phyloP scores from a whole-genome alignment of 2,797 vertebrate genomes.

The Valencia hispanica region DNA sequence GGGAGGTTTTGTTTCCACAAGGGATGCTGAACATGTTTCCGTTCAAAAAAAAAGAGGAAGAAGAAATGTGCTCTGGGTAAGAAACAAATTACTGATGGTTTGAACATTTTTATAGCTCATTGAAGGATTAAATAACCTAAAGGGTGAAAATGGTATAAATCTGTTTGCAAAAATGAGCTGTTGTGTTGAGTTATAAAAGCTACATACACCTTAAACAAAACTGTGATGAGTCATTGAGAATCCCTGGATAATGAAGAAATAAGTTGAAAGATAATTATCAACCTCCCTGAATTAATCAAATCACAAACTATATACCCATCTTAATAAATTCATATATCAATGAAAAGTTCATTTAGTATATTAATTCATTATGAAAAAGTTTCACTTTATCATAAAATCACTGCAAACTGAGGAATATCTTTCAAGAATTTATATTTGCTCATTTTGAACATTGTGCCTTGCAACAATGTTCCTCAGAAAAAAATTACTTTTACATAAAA shows the following conservation, averaged over 20 bases:
- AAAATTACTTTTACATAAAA: neutral
- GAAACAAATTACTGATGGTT: slow-evolving; percentile 40
- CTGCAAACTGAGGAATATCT: neutral
- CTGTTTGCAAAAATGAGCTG: slow-evolving; percentile 15
- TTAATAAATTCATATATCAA: neutral
- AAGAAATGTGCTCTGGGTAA: slow-evolving; percentile 33
- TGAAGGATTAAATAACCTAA: slow-evolving; percentile 58
- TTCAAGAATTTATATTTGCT: neutral
- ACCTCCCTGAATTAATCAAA: neutral
- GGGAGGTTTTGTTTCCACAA: slow-evolving; percentile 48
- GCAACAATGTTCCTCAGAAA: neutral
- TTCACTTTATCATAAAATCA: no score
- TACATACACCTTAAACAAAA: slow-evolving; percentile 5
- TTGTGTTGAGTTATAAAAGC: slow-evolving; percentile 10
- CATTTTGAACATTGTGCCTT: neutral
- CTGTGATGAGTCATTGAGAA: neutral
- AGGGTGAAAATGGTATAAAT: slow-evolving; percentile 36
- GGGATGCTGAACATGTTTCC: slow-evolving; percentile 57
- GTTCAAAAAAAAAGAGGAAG: slow-evolving; percentile 25
- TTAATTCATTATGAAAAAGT: neutral
- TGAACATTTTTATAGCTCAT: slow-evolving; percentile 43
- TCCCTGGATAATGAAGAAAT: neutral
- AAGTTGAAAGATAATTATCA: neutral
- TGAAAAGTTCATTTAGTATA: neutral
- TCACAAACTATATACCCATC: neutral